phyloP scores from a whole-genome alignment of 2,797 vertebrate species.

The Apogon hyalosoma region DNA sequence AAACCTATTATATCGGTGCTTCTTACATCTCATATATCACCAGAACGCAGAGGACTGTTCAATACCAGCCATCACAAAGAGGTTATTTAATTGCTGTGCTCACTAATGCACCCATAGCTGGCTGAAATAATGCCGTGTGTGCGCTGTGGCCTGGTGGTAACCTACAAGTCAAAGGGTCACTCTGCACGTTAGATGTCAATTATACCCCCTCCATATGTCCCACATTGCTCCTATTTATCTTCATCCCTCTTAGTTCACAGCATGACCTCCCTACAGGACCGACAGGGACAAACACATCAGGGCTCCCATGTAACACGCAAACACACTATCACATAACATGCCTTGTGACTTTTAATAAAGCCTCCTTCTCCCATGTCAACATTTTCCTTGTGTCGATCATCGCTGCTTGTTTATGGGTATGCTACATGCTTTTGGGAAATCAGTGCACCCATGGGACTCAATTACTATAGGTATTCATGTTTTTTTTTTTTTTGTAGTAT shows the following conservation, averaged over 20 bases:
- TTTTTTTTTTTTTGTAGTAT: slow-evolving; percentile 6
- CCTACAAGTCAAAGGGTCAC: slow-evolving; percentile 80
- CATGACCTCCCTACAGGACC: slow-evolving; percentile 77
- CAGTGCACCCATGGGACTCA: slow-evolving; percentile 53
- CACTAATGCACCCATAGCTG: slow-evolving; percentile 7
- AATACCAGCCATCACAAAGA: not conserved
- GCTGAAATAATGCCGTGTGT: slow-evolving; percentile 15
- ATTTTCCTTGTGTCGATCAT: slow-evolving; percentile 58
- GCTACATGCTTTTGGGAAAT: slow-evolving; percentile 62
- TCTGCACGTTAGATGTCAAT: slow-evolving; percentile 83
- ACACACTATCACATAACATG: slow-evolving; percentile 35
- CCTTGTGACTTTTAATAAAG: slow-evolving; percentile 68
- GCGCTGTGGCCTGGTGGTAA: slow-evolving; percentile 63
- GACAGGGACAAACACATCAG: slow-evolving; percentile 65
- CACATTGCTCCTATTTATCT: slow-evolving; percentile 83
- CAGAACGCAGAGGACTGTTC: too few species aligned
- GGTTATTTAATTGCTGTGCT: slow-evolving; percentile 35
- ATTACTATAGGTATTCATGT: slow-evolving; percentile 58
- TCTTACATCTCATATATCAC: too few species aligned
- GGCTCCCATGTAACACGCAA: slow-evolving; percentile 38
- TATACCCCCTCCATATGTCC: slow-evolving; percentile 79
- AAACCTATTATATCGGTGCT: too few species aligned
- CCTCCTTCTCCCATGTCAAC: slow-evolving; percentile 63
- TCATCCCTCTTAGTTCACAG: slow-evolving; percentile 80
- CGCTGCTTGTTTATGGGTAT: slow-evolving; percentile 50